Evolutionary conservation across 2,797 vertebrate species (phyloP), one percentile per base, ranked within the genome.

Genomic region (Neopelma chrysocephalum): DNA sequence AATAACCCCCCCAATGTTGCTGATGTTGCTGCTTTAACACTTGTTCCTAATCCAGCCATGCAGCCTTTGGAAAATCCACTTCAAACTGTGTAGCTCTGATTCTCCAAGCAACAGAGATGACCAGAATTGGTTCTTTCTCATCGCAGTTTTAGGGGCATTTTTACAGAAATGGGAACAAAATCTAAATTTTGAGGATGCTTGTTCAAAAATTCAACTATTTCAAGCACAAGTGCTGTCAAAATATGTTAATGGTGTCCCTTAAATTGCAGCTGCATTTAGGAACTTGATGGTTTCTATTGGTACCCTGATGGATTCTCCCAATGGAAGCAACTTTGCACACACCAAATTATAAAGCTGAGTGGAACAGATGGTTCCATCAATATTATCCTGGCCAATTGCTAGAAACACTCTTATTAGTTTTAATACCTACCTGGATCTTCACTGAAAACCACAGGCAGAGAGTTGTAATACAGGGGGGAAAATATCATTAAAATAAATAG

Each of bases 401-500:
- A 31, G 64, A 93, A 95, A n/a, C 12, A 95, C 16, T 11, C 51
- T 86, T 86, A 77, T 48, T 86, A 34, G 17, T 40, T 94, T 95
- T 80, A 93, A 94, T 66, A 47, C 26, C 48, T 80, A 32, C 56
- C 71, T 31, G 78, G 72, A 38, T 36, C 22, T 89, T 92, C 19
- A 38, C 45, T 80, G 83, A 65, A 83, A 93, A 80, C 12, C 60
- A 45, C 43, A 45, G 47, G 32, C 5, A 4, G 3, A 61, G 66
- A 45, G 9, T 72, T 73, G 16, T 31, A 64, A 47, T 66, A 57
- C 4, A 48, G 36, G 50, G 42, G 11, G 66, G 64, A 96, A 96
- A 87, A 51, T 54, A 86, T 89, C 88, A 80, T 94, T 84, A 66
- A 83, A 95, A 47, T 58, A 36, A 95, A 94, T 42, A 64, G 71